These are phyloP conservation scores for Myotis brandtii DNA, from an alignment of 2,113 vertebrate species.

Conservation along the genomic window DNA sequence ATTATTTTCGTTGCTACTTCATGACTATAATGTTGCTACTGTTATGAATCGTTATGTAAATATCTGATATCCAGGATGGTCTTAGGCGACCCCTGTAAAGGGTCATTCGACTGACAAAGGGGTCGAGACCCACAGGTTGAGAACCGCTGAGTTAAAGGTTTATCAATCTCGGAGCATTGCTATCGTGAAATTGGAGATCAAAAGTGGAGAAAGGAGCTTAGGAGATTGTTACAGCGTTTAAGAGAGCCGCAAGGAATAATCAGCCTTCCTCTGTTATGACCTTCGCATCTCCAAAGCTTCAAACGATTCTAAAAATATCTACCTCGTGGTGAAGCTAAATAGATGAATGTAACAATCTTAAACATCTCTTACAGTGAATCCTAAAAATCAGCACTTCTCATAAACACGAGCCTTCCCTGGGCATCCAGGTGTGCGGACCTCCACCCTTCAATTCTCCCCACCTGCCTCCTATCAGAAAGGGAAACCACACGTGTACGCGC, in stretches of 20 bases:
- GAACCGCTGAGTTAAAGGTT: not conserved
- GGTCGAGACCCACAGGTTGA: too few species aligned
- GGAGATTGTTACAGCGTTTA: not conserved
- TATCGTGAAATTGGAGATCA: not conserved
- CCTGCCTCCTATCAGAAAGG: not conserved
- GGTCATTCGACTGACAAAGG: too few species aligned
- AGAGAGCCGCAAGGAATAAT: not conserved
- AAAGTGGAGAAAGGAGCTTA: not conserved
- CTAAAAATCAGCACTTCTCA: not conserved
- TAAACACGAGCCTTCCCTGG: not conserved
- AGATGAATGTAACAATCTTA: not conserved
- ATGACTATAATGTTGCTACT: too few species aligned
- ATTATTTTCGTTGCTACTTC: too few species aligned
- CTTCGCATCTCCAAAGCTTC: not conserved
- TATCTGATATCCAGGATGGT: too few species aligned
- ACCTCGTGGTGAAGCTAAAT: not conserved
- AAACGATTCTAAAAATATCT: not conserved
- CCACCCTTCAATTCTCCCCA: not conserved
- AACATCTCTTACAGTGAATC: slow-evolving; percentile 8
- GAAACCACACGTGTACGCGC: not conserved
- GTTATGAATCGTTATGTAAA: too few species aligned
- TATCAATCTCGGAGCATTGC: not conserved
- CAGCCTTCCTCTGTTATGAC: not conserved
- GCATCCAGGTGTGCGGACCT: not conserved
- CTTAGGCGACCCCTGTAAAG: too few species aligned